Percentiles rank a stretch among this genome's conserved stretches.
Evolutionary conservation across 1,140 invertebrate species (phyloP).

Genomic region (Aporrectodea caliginosa): DNA sequence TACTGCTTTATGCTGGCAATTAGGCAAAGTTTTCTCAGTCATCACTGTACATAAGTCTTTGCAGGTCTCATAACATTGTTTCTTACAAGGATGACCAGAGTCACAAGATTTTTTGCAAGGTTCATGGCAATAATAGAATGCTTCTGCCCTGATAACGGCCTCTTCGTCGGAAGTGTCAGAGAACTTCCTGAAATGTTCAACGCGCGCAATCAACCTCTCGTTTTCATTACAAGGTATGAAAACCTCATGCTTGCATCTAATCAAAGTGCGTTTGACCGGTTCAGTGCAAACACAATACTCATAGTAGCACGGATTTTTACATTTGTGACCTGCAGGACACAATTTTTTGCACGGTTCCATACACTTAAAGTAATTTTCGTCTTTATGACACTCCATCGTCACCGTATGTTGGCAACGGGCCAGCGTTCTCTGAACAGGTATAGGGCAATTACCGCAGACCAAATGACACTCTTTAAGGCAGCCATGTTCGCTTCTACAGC

Average conservation of each 20-base stretch:
- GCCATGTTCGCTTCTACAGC: constrained; percentile 8
- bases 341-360: background rate
- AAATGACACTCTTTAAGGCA: constrained; percentile 6
- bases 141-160: background rate
- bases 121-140: background rate
- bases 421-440: background rate
- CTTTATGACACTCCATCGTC: background rate
- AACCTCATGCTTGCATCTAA: background rate
- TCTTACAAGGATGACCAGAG: constrained; percentile 40
- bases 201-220: too few relatives aligned
- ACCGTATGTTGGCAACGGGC: background rate
- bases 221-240: background rate
- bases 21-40: constrained; percentile 8
- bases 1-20: background rate
- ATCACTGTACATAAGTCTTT: constrained; percentile 35
- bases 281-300: constrained; percentile 54
- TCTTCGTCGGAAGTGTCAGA: too few relatives aligned
- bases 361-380: background rate
- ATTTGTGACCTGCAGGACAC: constrained; percentile 40
- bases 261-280: background rate
- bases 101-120: constrained; percentile 33
- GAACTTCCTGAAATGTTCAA: too few relatives aligned
- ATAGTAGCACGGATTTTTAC: constrained; percentile 62
- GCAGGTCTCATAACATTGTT: constrained; percentile 41
- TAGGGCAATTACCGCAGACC: background rate